phyloP scores from a whole-genome alignment of 1,140 invertebrate species.

The Trichonephila clavipes region DNA sequence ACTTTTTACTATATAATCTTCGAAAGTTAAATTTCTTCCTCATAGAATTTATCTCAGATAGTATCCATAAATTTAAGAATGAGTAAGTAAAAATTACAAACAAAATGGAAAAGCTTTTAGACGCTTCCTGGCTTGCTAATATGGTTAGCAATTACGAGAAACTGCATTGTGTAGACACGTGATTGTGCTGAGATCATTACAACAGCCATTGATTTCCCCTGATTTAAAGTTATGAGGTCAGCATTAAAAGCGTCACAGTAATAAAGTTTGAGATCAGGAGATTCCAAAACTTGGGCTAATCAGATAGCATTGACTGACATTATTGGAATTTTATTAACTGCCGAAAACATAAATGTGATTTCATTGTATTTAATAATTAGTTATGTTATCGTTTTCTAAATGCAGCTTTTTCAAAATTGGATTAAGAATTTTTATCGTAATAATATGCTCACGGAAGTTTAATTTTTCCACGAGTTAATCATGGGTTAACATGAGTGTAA shows the following conservation, averaged over 20 bases:
- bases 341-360: neutral
- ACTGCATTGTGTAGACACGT: conserved; percentile 18
- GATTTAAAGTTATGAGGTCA: conserved; percentile 40
- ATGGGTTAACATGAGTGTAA: too few relatives aligned
- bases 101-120: conserved; percentile 31
- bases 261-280: neutral
- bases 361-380: neutral
- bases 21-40: neutral
- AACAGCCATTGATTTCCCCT: conserved; percentile 26
- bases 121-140: conserved; percentile 10
- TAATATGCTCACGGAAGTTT: too few relatives aligned
- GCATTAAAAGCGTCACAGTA: neutral
- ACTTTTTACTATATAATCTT: neutral
- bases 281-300: neutral
- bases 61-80: neutral
- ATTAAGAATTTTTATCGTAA: too few relatives aligned
- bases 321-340: neutral
- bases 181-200: conserved; percentile 40
- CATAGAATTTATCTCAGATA: neutral
- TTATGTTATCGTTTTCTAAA: too few relatives aligned
- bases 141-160: conserved; percentile 60
- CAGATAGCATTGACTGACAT: neutral
- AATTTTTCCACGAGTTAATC: too few relatives aligned
- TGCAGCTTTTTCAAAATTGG: too few relatives aligned
- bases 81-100: neutral